phyloP scores from a whole-genome alignment of 2,888 invertebrate species.

The Drosophila merina region DNA sequence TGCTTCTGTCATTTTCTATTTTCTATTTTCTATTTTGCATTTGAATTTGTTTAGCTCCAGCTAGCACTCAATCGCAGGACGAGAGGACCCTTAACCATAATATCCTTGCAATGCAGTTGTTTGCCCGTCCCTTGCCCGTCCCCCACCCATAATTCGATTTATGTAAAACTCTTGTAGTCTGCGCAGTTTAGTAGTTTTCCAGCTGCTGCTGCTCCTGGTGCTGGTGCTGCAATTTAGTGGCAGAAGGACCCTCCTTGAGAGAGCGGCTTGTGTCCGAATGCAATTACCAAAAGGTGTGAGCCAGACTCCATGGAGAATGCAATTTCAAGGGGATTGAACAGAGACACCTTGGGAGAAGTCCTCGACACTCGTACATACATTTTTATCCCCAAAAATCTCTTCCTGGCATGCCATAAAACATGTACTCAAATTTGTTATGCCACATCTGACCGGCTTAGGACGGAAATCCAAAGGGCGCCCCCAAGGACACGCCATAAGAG shows the following conservation, averaged over 20 bases:
- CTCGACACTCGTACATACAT: not conserved
- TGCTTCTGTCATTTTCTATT: conserved; percentile 61
- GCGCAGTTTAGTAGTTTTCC: conserved; percentile 41
- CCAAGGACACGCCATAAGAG: conserved; percentile 47
- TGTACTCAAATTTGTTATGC: conserved; percentile 41
- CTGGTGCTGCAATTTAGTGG: conserved; percentile 46
- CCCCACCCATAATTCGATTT: conserved; percentile 59
- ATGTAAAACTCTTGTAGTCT: conserved; percentile 54
- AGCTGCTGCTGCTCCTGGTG: conserved; percentile 22
- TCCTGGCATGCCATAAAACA: conserved; percentile 37
- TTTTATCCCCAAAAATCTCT: conserved; percentile 25
- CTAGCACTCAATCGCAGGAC: conserved; percentile 30
- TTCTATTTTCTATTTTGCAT: conserved; percentile 61
- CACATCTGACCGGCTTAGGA: conserved; percentile 41
- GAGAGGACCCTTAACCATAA: conserved; percentile 47
- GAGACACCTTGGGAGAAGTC: too few relatives aligned
- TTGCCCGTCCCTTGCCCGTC: conserved; percentile 19
- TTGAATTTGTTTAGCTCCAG: conserved; percentile 55
- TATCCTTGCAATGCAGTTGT: conserved; percentile 31
- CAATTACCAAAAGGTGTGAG: conserved; percentile 49
- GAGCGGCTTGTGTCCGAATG: conserved; percentile 29
- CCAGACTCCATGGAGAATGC: conserved; percentile 35
- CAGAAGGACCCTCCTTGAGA: conserved; percentile 7
- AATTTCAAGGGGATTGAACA: conserved; percentile 27
- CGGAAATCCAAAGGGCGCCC: conserved; percentile 19